A percentile compares a stretch with the other conserved stretches of the same genome.
Conservation (phyloP, 2,113 vertebrate genomes). For the Chionomys nivalis region DNA sequence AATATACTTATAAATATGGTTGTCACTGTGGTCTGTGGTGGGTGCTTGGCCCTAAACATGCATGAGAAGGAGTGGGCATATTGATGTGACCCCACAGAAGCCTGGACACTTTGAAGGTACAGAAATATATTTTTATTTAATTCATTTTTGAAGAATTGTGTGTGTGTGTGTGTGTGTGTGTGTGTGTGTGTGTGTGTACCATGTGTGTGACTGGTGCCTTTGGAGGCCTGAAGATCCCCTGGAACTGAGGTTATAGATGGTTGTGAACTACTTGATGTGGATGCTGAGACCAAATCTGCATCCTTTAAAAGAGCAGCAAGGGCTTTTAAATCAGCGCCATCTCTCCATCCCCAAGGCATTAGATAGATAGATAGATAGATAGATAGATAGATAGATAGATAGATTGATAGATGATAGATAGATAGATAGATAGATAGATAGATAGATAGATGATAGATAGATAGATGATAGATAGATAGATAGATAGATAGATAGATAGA, state of each 20-base stretch:
- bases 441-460: too few species aligned
- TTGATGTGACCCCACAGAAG: not conserved
- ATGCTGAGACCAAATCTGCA: not conserved
- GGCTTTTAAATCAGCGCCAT: not conserved
- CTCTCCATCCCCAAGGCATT: not conserved
- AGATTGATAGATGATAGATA: too few species aligned
- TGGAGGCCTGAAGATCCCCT: not conserved
- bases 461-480: too few species aligned
- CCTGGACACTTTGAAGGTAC: accelerated
- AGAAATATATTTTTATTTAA: not conserved
- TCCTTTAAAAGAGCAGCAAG: not conserved
- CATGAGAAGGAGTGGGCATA: not conserved
- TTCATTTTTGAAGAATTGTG: not conserved
- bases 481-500: too few species aligned
- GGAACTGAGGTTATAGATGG: not conserved
- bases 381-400: too few species aligned
- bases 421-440: too few species aligned
- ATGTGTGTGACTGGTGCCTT: not conserved
- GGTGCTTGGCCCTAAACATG: not conserved
- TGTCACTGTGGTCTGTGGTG: not conserved
- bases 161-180: not conserved
- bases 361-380: too few species aligned
- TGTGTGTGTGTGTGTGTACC: too few species aligned
- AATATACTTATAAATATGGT: constrained; percentile 88
- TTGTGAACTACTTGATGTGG: not conserved